phyloP scores from a whole-genome alignment of 2,888 invertebrate genomes.

The Athalia rosae region DNA sequence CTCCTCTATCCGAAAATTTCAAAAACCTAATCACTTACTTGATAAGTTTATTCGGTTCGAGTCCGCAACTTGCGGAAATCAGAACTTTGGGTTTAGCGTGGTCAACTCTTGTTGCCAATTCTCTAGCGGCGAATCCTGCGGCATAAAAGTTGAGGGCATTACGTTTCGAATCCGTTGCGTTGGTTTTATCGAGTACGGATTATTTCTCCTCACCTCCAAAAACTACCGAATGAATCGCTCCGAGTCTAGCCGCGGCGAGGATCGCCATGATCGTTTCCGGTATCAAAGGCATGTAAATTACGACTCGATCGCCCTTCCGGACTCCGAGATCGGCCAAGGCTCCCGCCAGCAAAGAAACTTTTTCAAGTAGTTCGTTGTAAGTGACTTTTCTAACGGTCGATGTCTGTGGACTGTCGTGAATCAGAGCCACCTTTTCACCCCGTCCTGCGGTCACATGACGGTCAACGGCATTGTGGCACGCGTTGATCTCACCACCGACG shows the following conservation, averaged over 20 bases:
- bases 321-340: slow-evolving; percentile 87
- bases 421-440: slow-evolving; percentile 87
- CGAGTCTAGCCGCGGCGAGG: slow-evolving; percentile 90
- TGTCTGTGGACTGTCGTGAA: slow-evolving; percentile 94
- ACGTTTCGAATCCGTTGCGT: too few relatives aligned
- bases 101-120: slow-evolving; percentile 89
- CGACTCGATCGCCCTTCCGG: slow-evolving; percentile 86
- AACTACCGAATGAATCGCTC: slow-evolving; percentile 95
- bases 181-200: not conserved
- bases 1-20: not conserved
- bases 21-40: slow-evolving; percentile 73
- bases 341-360: slow-evolving; percentile 88
- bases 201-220: slow-evolving; percentile 84
- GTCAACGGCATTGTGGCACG: slow-evolving; percentile 95
- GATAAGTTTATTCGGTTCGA: slow-evolving; percentile 90
- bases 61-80: slow-evolving; percentile 92
- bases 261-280: slow-evolving; percentile 93
- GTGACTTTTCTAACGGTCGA: slow-evolving; percentile 85
- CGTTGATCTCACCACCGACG: slow-evolving; percentile 92
- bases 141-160: too few relatives aligned
- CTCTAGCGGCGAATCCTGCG: slow-evolving; percentile 91
- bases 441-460: slow-evolving; percentile 88
- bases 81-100: slow-evolving; percentile 93
- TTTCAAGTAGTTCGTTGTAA: slow-evolving; percentile 86
- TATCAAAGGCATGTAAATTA: slow-evolving; percentile 96